These are phyloP conservation scores for Peromyscus maniculatus DNA, from an alignment of 2,113 vertebrate genomes.

Conservation along the genomic window DNA sequence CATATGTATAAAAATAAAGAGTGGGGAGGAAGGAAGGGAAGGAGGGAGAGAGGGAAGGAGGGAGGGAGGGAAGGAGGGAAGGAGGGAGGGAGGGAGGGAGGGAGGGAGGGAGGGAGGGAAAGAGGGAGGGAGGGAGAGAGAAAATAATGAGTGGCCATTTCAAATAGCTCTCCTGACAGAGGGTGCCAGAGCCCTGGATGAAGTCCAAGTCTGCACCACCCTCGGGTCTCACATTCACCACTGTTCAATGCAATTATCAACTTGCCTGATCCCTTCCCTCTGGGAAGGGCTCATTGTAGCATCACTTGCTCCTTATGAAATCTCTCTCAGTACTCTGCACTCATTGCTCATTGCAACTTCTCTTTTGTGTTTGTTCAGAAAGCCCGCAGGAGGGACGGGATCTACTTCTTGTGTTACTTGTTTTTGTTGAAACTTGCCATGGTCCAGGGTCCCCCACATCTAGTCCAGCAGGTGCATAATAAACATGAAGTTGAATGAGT, in stretches of 20 bases:
- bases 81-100: neutral
- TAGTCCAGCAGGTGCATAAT: neutral
- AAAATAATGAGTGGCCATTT: rapidly evolving
- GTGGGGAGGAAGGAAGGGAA: neutral
- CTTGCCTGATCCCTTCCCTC: neutral
- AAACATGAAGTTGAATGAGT: neutral
- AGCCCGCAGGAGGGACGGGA: rapidly evolving
- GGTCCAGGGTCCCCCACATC: neutral
- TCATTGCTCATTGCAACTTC: neutral
- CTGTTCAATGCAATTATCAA: rapidly evolving
- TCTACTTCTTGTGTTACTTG: rapidly evolving
- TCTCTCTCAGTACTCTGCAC: too few species aligned
- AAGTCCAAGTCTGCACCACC: too few species aligned
- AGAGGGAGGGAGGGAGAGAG: too few species aligned
- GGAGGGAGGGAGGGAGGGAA: too few species aligned
- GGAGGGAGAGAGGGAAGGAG: too few species aligned
- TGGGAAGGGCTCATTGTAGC: neutral
- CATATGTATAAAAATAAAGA: neutral
- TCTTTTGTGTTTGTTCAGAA: neutral
- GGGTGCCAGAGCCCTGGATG: neutral
- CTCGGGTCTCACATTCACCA: neutral
- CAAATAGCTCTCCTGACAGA: neutral
- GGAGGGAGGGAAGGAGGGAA: neutral
- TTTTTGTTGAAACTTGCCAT: neutral
- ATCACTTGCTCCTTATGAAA: neutral